Base-by-base conservation (phyloP, 2,113 vertebrate species). In the Stercorarius parasiticus region DNA sequence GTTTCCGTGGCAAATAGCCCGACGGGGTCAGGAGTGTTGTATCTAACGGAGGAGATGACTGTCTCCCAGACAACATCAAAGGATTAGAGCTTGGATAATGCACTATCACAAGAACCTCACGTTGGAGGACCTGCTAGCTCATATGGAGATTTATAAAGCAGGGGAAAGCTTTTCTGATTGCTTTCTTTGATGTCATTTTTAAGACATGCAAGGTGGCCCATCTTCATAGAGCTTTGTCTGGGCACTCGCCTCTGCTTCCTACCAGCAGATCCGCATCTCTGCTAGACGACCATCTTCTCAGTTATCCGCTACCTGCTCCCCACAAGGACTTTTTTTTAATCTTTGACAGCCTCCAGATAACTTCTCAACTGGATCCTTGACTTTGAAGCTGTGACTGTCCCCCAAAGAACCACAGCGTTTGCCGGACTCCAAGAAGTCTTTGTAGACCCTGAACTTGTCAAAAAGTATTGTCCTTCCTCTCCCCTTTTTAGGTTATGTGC, bases 161-260 rank as follows among this genome's bases (percentile, higher is more conserved):
- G 70, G 59, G 32, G 43, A 55, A 83, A 87, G 36, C 30, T 90
- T 61, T 80, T 70, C 34, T 36, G 45, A 6, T 52, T 38, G 36
- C 34, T 81, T 53, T 73, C 66, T 77, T 27, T 0, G 0, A 9
- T 43, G 43, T 3, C 19, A 27, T 53, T 90, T 92, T 92, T 86
- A 78, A 52, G 42, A 29, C 11, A 56, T 0, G 0, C 21, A 26
- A 61, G 11, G 32, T 50, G 36, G 56, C 16, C 13, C 2, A 0
- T 73, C n/a, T 62, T 82, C 82, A 64, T 27, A 36, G 3, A 71
- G 58, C 59, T 86, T 34, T 9, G 13, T 45, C 58, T 71, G 70
- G n/a, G 42, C 23, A 32, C 34, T 71, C 0, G 0, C 20, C 50
- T 88, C 55, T 86, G 67, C 38, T 79, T 94, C 72, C 64, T 65